Conservation (phyloP, 2,113 vertebrate genomes). For the Fulmarus glacialis region DNA sequence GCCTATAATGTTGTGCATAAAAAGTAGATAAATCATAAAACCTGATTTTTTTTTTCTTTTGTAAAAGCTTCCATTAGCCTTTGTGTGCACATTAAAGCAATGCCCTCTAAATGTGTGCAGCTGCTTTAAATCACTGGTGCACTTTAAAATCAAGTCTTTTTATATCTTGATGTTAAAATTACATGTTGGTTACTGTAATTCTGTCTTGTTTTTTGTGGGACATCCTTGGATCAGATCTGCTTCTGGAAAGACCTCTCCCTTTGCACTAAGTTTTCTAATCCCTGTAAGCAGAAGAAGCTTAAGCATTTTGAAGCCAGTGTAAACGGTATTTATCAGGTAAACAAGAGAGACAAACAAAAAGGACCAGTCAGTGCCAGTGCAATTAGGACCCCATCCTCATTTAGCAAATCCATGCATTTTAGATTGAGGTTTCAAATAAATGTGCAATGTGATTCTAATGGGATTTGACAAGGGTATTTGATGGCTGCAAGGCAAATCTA, state of each 20-base stretch:
- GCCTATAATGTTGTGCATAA: constrained; percentile 77
- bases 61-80: constrained; percentile 78
- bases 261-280: constrained; percentile 13
- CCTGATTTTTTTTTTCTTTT: constrained; percentile 67
- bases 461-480: constrained; percentile 63
- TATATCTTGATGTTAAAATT: constrained; percentile 77
- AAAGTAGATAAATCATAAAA: constrained; percentile 84
- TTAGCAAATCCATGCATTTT: constrained; percentile 54
- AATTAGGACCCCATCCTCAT: constrained; percentile 62
- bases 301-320: constrained; percentile 8
- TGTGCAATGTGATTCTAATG: constrained; percentile 63
- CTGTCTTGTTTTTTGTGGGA: constrained; percentile 65
- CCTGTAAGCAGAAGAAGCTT: constrained; percentile 29
- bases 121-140: constrained; percentile 66
- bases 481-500: constrained; percentile 54
- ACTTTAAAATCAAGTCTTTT: constrained; percentile 68
- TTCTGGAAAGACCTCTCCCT: constrained; percentile 56
- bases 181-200: constrained; percentile 74
- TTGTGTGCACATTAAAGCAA: constrained; percentile 60
- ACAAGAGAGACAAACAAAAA: constrained; percentile 36
- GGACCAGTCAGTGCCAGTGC: neutral
- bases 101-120: constrained; percentile 62
- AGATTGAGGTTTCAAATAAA: constrained; percentile 29
- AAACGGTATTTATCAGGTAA: constrained; percentile 34
- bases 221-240: constrained; percentile 29